Evolutionary conservation across 2,888 invertebrate species (phyloP).

Genomic region (Brachyopa scutellaris): DNA sequence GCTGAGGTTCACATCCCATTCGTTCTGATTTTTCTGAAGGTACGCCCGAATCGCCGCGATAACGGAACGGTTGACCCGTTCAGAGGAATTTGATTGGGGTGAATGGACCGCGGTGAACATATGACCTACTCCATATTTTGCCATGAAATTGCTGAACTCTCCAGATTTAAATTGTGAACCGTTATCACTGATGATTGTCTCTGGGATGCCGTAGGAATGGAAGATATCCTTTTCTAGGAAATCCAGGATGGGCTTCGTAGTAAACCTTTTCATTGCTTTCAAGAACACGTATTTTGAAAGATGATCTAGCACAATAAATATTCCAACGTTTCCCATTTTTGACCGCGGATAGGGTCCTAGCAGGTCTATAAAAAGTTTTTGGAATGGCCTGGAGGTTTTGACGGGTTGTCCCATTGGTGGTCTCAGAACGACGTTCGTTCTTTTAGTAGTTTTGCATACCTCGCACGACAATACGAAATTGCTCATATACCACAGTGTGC

Average conservation of each 20-base stretch:
- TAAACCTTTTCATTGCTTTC: slow-evolving; percentile 43
- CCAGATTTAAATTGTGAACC: slow-evolving; percentile 58
- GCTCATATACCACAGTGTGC: neutral
- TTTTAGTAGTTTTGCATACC: slow-evolving; percentile 19
- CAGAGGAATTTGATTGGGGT: slow-evolving; percentile 50
- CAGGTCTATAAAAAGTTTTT: slow-evolving; percentile 34
- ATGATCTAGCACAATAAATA: slow-evolving; percentile 40
- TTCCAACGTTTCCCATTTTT: slow-evolving; percentile 15
- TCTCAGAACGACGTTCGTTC: slow-evolving; percentile 22
- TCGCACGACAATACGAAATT: neutral
- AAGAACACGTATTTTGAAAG: too few species aligned
- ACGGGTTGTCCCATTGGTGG: slow-evolving; percentile 48
- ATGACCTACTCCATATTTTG: slow-evolving; percentile 32
- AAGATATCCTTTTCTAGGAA: too few species aligned
- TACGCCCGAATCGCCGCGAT: slow-evolving; percentile 46
- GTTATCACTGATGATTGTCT: slow-evolving; percentile 48
- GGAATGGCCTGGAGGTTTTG: slow-evolving; percentile 21
- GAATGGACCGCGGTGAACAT: slow-evolving; percentile 49
- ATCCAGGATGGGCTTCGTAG: neutral
- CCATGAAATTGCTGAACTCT: slow-evolving; percentile 36
- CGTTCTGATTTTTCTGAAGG: slow-evolving; percentile 42
- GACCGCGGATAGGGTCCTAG: slow-evolving; percentile 40
- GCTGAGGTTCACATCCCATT: slow-evolving; percentile 57
- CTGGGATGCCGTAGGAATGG: slow-evolving; percentile 56
- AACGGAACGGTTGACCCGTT: slow-evolving; percentile 51